phyloP scores from a whole-genome alignment of 2,888 invertebrate genomes.

The Mimas tiliae region DNA sequence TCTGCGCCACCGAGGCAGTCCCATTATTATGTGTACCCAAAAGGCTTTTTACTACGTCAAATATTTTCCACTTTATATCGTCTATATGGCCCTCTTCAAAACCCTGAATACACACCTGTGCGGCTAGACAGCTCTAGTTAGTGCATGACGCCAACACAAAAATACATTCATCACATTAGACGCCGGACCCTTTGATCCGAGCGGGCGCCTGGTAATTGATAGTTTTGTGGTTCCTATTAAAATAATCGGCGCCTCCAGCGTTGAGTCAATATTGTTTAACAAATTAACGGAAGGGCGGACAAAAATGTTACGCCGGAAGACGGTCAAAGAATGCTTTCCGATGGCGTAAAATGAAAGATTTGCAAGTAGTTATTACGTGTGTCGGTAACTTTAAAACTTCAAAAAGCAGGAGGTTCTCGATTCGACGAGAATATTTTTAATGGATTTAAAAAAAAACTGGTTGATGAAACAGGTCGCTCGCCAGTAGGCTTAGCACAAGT shows the following conservation, averaged over 20 bases:
- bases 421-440: too few relatives aligned
- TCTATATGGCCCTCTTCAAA: neutral
- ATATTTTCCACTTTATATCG: neutral
- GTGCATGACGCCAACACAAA: conserved; percentile 18
- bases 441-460: too few relatives aligned
- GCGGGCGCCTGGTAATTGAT: conserved; percentile 79
- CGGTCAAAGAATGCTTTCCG: neutral
- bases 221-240: conserved; percentile 71
- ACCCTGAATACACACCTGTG: neutral
- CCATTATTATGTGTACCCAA: too few relatives aligned
- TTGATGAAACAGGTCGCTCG: too few relatives aligned
- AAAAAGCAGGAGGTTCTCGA: too few relatives aligned
- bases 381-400: neutral
- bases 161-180: conserved; percentile 23
- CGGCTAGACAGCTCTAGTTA: conserved; percentile 17
- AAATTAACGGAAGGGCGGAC: conserved; percentile 70
- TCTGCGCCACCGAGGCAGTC: too few relatives aligned
- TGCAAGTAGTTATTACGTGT: neutral
- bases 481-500: too few relatives aligned
- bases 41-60: too few relatives aligned
- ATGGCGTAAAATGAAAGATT: neutral
- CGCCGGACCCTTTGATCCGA: conserved; percentile 44
- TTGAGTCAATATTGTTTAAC: conserved; percentile 78
- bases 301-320: conserved; percentile 43
- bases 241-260: conserved; percentile 62